Conservation (phyloP, 2,888 invertebrate genomes). For the Oscheius sp. region DNA sequence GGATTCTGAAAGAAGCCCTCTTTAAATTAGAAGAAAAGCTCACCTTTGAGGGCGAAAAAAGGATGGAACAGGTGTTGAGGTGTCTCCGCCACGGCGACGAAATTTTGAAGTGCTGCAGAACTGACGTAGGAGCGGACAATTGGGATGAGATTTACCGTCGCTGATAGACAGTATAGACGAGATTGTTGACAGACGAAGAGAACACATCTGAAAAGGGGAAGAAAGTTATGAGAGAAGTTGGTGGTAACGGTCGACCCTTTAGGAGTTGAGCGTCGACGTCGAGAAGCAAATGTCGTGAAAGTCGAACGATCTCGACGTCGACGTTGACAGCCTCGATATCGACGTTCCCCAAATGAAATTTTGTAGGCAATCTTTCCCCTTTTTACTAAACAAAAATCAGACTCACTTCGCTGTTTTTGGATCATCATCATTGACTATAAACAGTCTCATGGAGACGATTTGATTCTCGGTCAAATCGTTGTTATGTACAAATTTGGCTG, state of each 20-base stretch:
- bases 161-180: slow-evolving; percentile 47
- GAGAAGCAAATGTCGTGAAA: too few species aligned
- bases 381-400: background rate
- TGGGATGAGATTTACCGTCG: slow-evolving; percentile 35
- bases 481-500: slow-evolving; percentile 2
- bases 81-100: slow-evolving; percentile 42
- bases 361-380: too few species aligned
- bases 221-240: background rate
- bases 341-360: too few species aligned
- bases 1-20: background rate
- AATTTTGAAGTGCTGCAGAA: slow-evolving; percentile 35
- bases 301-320: too few species aligned
- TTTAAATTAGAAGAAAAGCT: background rate
- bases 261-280: too few species aligned
- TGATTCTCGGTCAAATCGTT: background rate
- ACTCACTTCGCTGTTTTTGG: slow-evolving; percentile 37
- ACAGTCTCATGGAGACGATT: slow-evolving; percentile 53
- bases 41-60: slow-evolving; percentile 51
- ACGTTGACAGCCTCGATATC: too few species aligned
- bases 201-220: slow-evolving; percentile 23
- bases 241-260: background rate
- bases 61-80: slow-evolving; percentile 47
- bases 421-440: slow-evolving; percentile 47
- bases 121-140: slow-evolving; percentile 11
- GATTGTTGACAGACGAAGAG: slow-evolving; percentile 59